Evolutionary conservation across 2,113 vertebrate genomes (phyloP), one percentile per base, ranked within the genome.

Genomic region (Lophius piscatorius): DNA sequence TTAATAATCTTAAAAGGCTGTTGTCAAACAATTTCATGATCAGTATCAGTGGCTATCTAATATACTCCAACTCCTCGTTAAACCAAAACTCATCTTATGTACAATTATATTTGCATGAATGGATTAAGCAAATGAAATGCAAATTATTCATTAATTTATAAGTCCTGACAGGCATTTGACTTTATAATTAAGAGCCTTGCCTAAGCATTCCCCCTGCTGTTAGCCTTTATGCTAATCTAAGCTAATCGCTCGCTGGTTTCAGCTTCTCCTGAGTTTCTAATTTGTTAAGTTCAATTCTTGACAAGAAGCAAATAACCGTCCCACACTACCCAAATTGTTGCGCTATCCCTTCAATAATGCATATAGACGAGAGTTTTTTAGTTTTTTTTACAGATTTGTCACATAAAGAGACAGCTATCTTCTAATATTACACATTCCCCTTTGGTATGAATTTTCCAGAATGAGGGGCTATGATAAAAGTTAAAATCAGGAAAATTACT

Each of bases 371-470:
- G n/a, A n/a, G n/a, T n/a, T n/a, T n/a, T n/a, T n/a, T n/a, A 52
- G n/a, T 5, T 18, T 18, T 18, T 12, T 46, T 38, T 26, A 8
- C 34, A n/a, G 13, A 28, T 39, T 49, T 41, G 18, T 26, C 4
- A 16, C 11, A 34, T 10, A 18, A 3, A 17, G 18, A 31, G 45
- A n/a, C n/a, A n/a, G 24, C 10, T 10, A 35, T 33, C 18, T 17
- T 26, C n/a, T 20, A 7, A 36, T 47, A 28, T 35, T 45, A 36
- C 12, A 59, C 14, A 45, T 23, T 5, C 10, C 16, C n/a, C 9
- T 58, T 58, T 26, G 35, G 41, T 6, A 28, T 6, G 23, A 14
- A 48, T 23, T 28, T 28, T 22, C 57, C 33, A 28, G 24, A 40
- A 24, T 31, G 16, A 40, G 14, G 7, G 14, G 22, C 26, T 29